Percentiles rank a stretch among this genome's conserved stretches.
Evolutionary conservation across 2,797 vertebrate species (phyloP).

Genomic region (Amphiprion clarkii): DNA sequence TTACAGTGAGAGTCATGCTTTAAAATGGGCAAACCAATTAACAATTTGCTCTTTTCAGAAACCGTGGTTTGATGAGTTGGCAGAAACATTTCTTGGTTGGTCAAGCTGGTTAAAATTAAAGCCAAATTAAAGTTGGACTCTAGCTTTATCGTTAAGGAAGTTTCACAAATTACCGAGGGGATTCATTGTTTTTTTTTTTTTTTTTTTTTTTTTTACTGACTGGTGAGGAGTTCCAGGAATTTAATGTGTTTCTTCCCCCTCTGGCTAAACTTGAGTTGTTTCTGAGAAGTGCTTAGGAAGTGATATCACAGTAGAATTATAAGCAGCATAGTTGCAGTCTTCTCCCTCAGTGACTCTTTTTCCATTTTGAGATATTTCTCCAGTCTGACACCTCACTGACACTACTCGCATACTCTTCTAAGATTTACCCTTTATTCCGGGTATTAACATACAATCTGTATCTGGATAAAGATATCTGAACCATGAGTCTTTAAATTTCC

Average conservation of each 20-base stretch:
- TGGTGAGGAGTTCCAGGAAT: conserved; percentile 15
- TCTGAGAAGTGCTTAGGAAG: conserved; percentile 39
- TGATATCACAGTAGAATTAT: conserved; percentile 14
- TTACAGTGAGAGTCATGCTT: no score
- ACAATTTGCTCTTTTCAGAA: no score
- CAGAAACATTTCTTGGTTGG: not conserved
- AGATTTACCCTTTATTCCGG: not conserved
- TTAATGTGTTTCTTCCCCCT: conserved; percentile 12
- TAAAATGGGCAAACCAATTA: no score
- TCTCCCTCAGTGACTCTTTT: not conserved
- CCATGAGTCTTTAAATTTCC: not conserved
- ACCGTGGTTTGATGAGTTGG: not conserved
- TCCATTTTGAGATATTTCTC: not conserved
- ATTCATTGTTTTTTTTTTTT: conserved; percentile 7
- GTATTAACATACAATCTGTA: not conserved
- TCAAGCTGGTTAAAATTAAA: not conserved
- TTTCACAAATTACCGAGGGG: not conserved
- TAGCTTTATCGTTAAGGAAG: not conserved
- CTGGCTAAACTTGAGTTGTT: conserved; percentile 15
- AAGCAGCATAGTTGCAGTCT: conserved; percentile 3
- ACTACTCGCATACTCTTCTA: not conserved
- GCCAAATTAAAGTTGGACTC: not conserved
- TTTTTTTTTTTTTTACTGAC: not conserved
- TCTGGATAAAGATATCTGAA: not conserved
- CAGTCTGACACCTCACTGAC: not conserved